A percentile compares a stretch with the other conserved stretches of the same genome.
Conservation (phyloP, 2,888 invertebrate species). For the Microplitis manilae region DNA sequence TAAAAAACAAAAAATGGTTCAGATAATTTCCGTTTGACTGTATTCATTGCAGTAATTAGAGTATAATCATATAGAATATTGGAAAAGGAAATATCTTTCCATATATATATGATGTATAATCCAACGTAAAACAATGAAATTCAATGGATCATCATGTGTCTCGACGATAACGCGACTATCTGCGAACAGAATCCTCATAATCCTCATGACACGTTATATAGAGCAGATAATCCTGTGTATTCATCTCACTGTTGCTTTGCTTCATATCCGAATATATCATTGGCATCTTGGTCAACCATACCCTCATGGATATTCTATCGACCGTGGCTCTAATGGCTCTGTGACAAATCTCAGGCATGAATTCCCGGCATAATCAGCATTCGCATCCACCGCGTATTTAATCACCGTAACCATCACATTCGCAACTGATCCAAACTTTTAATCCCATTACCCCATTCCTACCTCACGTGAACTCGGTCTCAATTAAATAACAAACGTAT, state of each 20-base stretch:
- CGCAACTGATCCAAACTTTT: no score
- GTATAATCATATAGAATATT: no score
- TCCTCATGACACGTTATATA: conserved; percentile 6
- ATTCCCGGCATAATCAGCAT: neutral
- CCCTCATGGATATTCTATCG: neutral
- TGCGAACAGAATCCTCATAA: conserved; percentile 22
- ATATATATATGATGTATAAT: conserved; percentile 25
- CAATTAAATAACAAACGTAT: neutral
- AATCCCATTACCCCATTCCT: no score
- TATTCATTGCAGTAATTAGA: no score
- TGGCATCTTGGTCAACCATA: conserved; percentile 26
- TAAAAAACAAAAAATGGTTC: no score
- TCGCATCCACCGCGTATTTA: neutral
- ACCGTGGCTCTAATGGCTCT: neutral
- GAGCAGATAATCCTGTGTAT: conserved; percentile 26
- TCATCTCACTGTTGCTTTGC: conserved; percentile 30
- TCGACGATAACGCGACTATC: conserved; percentile 33
- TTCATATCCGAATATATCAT: conserved; percentile 31
- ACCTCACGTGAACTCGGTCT: no score
- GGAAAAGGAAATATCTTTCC: no score
- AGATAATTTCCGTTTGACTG: no score
- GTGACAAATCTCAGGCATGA: neutral
- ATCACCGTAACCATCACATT: no score
- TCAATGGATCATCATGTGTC: conserved; percentile 37
- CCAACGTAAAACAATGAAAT: conserved; percentile 9